A percentile compares a stretch with the other conserved stretches of the same genome.
phyloP scores from a whole-genome alignment of 2,113 vertebrate genomes.

The Ahaetulla prasina region DNA sequence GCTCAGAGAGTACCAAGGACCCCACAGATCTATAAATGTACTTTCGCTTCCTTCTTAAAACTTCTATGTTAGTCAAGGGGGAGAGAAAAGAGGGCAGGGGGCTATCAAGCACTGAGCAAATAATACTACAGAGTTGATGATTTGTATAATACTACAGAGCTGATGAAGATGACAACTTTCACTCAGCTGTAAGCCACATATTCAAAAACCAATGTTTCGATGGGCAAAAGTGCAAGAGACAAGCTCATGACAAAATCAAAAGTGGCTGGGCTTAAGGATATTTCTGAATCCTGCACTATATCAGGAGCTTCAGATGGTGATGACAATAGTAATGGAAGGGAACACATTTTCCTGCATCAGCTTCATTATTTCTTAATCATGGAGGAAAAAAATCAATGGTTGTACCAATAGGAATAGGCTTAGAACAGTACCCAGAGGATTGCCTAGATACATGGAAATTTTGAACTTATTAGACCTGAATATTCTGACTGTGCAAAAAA shows the following conservation, averaged over 20 bases:
- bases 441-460: not conserved
- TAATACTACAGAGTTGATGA: not conserved
- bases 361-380: not conserved
- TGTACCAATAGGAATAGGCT: not conserved
- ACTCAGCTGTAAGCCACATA: not conserved
- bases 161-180: not conserved
- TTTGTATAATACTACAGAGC: too few relatives aligned
- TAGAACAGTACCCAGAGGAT: not conserved
- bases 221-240: not conserved
- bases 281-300: not conserved
- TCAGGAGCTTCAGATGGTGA: not conserved
- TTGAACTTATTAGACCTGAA: not conserved
- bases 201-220: not conserved
- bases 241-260: not conserved
- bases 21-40: not conserved
- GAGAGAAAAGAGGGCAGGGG: not conserved
- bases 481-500: not conserved
- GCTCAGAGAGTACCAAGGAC: not conserved
- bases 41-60: not conserved
- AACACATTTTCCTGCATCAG: not conserved
- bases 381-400: not conserved
- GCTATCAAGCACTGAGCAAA: too few relatives aligned
- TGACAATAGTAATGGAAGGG: not conserved
- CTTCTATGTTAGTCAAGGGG: accelerated
- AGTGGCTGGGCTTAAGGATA: not conserved